Evolutionary conservation across 2,888 invertebrate species (phyloP).

Genomic region (Bombylius discolor): DNA sequence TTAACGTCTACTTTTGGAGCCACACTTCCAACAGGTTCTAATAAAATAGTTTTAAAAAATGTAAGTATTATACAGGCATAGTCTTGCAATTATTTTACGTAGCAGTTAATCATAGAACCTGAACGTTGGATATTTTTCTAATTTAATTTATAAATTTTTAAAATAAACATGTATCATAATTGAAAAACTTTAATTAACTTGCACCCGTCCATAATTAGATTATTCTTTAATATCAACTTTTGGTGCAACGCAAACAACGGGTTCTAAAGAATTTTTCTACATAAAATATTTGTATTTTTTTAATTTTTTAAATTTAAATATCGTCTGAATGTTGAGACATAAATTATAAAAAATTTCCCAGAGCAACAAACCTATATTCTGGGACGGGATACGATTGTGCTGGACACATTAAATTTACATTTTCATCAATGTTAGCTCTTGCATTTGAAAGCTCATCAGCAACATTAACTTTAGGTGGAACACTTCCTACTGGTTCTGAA

Average conservation of each 20-base stretch:
- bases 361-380: conserved; percentile 41
- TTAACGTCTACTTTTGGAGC: conserved; percentile 49
- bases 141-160: no score
- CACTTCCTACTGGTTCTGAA: conserved; percentile 41
- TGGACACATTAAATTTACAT: conserved; percentile 56
- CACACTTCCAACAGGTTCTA: conserved; percentile 56
- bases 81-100: not conserved
- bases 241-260: conserved; percentile 42
- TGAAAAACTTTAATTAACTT: conserved; percentile 13
- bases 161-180: not conserved
- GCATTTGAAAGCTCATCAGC: conserved; percentile 48
- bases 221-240: conserved; percentile 46
- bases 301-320: no score
- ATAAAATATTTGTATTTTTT: no score
- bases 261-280: conserved; percentile 25
- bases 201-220: conserved; percentile 27
- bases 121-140: not conserved
- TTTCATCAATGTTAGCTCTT: conserved; percentile 36
- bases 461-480: conserved; percentile 52
- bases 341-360: no score
- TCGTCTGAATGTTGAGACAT: no score
- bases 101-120: not conserved
- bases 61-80: not conserved
- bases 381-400: conserved; percentile 66
- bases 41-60: conserved; percentile 5